Evolutionary conservation across 2,888 invertebrate species (phyloP), one percentile per base, ranked within the genome.

Genomic region (Campoletis raptor): DNA sequence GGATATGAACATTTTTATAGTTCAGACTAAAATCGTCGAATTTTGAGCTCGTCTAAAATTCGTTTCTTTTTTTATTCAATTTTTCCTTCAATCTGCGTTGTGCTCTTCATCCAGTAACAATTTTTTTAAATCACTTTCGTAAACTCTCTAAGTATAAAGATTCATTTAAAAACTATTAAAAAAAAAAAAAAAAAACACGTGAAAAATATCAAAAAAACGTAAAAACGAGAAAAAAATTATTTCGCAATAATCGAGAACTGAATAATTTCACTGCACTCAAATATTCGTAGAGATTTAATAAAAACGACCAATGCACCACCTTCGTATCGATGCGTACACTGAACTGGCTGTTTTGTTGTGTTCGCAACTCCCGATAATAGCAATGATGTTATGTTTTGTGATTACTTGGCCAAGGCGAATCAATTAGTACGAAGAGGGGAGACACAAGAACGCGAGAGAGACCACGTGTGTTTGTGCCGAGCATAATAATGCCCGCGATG

Each of bases 401-500:
- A 83, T 86, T 85, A 72, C 76, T 88, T 70, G 54, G 74, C 73
- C 64, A 73, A 86, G 87, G 88, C 88, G 87, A 87, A 87, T 84
- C 78, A 89, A 91, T 92, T 90, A 89, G 87, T 83, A 87, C 66
- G 77, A 85, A 82, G 78, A 18, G 18, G 8, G 37, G 12, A n/a
- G 54, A n/a, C 21, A n/a, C 48, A 18, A 66, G 52, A 64, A 82
- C 57, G 77, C 73, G 86, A 84, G 73, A 77, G 86, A 84, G 73
- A 77, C 80, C 86, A 79, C 79, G 83, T 86, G 83, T 86, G 90
- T 92, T 92, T 92, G 91, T 92, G 92, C 91, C 91, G 91, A 90
- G 93, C 91, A 92, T 94, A 92, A 92, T 93, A 94, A 94, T 93
- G 91, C 69, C 42, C 79, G 79, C 87, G 92, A 90, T 94, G 94